phyloP scores from a whole-genome alignment of 2,797 vertebrate genomes.

The Orestias chungarensis region DNA sequence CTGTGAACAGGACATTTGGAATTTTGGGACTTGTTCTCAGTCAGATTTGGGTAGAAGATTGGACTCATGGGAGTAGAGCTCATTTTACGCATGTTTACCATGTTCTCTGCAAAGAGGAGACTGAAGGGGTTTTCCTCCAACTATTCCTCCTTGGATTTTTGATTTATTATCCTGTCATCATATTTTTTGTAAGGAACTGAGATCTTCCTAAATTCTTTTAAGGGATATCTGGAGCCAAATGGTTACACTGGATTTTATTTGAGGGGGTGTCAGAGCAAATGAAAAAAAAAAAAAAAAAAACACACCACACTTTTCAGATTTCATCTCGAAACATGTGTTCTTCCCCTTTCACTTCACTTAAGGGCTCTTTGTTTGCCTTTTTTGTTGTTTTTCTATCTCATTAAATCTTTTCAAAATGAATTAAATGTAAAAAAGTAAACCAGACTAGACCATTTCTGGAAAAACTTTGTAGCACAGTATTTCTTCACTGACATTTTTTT shows the following conservation, averaged over 20 bases:
- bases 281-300: background rate
- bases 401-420: background rate
- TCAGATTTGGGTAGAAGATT: background rate
- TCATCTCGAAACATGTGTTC: background rate
- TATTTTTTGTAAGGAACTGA: background rate
- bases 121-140: too few species aligned
- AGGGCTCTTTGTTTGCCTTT: background rate
- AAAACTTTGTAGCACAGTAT: constrained; percentile 19
- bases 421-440: background rate
- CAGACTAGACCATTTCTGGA: constrained; percentile 2
- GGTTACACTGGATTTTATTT: too few species aligned
- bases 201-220: too few species aligned
- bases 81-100: too few species aligned
- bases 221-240: too few species aligned
- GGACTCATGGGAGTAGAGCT: too few species aligned
- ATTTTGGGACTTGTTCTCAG: background rate
- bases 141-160: background rate
- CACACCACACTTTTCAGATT: too few species aligned
- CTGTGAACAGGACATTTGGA: background rate
- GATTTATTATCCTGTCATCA: background rate
- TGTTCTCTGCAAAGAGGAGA: background rate
- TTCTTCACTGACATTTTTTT: constrained; percentile 18
- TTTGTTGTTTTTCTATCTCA: background rate
- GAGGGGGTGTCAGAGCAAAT: too few species aligned
- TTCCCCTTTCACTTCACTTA: background rate